These are phyloP conservation scores for Augiades crinisus DNA, from an alignment of 2,888 invertebrate species.

Conservation along the genomic window DNA sequence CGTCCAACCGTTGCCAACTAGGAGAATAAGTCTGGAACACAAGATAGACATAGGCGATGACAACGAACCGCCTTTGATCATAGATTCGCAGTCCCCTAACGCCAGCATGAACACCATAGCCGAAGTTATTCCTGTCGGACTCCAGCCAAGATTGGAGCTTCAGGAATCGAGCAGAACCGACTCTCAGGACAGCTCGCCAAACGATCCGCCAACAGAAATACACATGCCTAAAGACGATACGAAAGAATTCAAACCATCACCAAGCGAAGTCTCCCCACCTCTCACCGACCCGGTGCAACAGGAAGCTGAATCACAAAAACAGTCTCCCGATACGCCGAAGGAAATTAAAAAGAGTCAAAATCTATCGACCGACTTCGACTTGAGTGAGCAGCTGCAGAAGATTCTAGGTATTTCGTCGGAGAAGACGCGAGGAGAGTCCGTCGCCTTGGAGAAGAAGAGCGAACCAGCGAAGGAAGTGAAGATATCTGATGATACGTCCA, in stretches of 20 bases:
- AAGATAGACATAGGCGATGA: constrained; percentile 77
- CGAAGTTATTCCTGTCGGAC: constrained; percentile 67
- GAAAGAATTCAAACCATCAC: constrained; percentile 66
- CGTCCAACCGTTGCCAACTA: constrained; percentile 50
- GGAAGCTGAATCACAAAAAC: constrained; percentile 64
- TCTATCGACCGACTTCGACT: constrained; percentile 73
- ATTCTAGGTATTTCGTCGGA: constrained; percentile 75
- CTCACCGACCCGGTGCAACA: constrained; percentile 54
- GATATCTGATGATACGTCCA: constrained; percentile 55
- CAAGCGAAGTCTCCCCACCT: constrained; percentile 73
- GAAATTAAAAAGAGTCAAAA: constrained; percentile 76
- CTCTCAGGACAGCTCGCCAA: constrained; percentile 68
- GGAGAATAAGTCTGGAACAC: constrained; percentile 71
- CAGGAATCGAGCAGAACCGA: constrained; percentile 58
- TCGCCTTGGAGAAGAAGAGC: constrained; percentile 56
- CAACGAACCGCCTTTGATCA: constrained; percentile 73
- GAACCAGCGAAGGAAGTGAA: constrained; percentile 68
- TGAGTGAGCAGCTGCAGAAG: constrained; percentile 75
- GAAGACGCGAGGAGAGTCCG: constrained; percentile 58
- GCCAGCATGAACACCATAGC: constrained; percentile 74
- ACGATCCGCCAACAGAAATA: constrained; percentile 73
- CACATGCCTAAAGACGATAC: constrained; percentile 63
- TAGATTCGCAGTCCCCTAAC: constrained; percentile 68
- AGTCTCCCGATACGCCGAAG: constrained; percentile 69
- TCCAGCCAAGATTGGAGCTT: constrained; percentile 62